Base-by-base conservation (phyloP, 2,797 vertebrate genomes). In the Fringilla coelebs region DNA sequence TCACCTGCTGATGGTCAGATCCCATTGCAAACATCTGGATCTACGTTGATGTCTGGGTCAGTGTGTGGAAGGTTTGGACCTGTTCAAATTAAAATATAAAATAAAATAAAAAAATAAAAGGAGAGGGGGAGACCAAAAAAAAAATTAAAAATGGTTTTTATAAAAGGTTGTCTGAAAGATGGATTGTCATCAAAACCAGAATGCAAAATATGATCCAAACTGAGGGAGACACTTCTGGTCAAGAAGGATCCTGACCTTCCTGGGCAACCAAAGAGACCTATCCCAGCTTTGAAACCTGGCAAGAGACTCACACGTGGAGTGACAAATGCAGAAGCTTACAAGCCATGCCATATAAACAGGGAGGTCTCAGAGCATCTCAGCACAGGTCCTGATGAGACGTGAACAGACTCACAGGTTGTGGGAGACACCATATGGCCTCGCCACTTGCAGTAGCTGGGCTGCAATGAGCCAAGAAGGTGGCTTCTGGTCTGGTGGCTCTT, bases 401-500 rank as follows among this genome's bases (percentile, higher is more conserved):
- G 73, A 94, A 78, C 54, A 96, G 79, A 71, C 57, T 83, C 90
- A 60, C 75, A 80, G 77, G 79, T 78, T 77, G 51, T 75, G 58
- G 83, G 58, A 89, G 85, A 89, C 67, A 94, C 52, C 87, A 89
- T 91, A 94, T 88, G 76, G 83, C 79, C 66, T 85, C 72, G 1
- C 74, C 83, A 60, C 71, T 55, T 82, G 80, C 55, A 73, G 31
- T 78, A 73, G 74, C 83, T 55, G 48, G 66, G 36, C 63, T 94
- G 66, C 73, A 60, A 17, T 2, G 31, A 91, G 91, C 88, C 88
- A 84, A 52, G 61, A 72, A 88, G 57, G 83, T 84, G 90, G 36
- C 36, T 92, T 88, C 88, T 94, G 89, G 85, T n/a, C 32, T 90
- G 85, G 76, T 91, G 94, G 36, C 66, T 94, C 66, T 88, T 81